Conservation (phyloP, 2,888 invertebrate genomes). For the Dryobota labecula region DNA sequence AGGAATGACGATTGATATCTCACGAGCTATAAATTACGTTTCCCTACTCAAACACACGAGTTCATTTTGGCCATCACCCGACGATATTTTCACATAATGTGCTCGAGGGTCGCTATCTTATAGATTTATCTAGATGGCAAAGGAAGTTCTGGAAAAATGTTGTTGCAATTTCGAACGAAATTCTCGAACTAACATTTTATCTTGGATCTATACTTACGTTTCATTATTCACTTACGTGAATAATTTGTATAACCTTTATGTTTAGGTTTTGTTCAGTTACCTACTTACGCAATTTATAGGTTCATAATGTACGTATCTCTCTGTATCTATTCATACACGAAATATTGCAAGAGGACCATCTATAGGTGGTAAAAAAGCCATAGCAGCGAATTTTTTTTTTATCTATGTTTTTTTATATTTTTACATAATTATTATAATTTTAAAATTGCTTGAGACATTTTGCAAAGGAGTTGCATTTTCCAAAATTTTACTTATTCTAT, state of each 20-base stretch:
- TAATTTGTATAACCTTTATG: background rate
- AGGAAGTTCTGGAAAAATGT: slow-evolving; percentile 70
- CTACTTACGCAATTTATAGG: too few relatives aligned
- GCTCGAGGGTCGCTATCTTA: slow-evolving; percentile 77
- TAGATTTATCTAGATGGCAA: slow-evolving; percentile 82
- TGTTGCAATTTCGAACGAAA: slow-evolving; percentile 54
- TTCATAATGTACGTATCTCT: too few relatives aligned
- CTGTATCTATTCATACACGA: too few relatives aligned
- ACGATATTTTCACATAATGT: slow-evolving; percentile 83
- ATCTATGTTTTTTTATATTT: too few relatives aligned
- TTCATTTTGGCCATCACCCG: slow-evolving; percentile 79
- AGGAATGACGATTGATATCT: slow-evolving; percentile 74
- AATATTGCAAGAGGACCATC: too few relatives aligned
- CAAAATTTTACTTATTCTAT: too few relatives aligned
- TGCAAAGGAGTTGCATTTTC: too few relatives aligned
- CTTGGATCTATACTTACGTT: slow-evolving; percentile 9
- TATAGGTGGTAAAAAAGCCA: too few relatives aligned
- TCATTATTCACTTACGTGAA: slow-evolving; percentile 9
- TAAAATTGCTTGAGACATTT: too few relatives aligned
- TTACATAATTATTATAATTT: too few relatives aligned
- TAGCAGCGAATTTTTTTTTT: too few relatives aligned
- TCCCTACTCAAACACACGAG: slow-evolving; percentile 75
- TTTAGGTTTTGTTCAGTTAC: background rate
- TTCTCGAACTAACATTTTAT: slow-evolving; percentile 41
- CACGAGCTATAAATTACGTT: slow-evolving; percentile 69